Base-by-base conservation (phyloP, 2,888 invertebrate species). In the Gryllus longicercus region DNA sequence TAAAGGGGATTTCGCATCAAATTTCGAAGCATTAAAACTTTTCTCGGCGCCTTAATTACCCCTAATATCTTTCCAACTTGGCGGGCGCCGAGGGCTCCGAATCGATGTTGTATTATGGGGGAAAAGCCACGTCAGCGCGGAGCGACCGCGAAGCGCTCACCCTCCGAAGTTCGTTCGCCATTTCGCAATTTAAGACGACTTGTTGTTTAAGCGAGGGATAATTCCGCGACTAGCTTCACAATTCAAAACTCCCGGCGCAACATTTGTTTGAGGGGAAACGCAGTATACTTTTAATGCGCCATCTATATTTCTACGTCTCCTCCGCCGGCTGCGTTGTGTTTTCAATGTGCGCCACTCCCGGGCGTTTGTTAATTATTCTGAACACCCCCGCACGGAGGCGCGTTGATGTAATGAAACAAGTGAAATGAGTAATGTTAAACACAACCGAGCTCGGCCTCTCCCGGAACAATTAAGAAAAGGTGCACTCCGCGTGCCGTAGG, bases 1-100 rank as follows among this genome's bases (percentile, higher is more conserved):
- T 63, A 63, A 63, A 63, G 63, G n/a, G 63, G 63, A 63, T 63
- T n/a, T 63, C 63, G 63, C 63, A 63, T 63, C 63, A 63, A 63
- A 63, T 63, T 63, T 63, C n/a, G 63, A 63, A 63, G 63, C 63
- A 63, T 63, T n/a, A 63, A 63, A 63, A 63, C 63, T 63, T 63
- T 63, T n/a, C 63, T 63, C 63, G 14, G n/a, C 63, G 63, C 63
- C 63, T 63, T 63, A 63, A 63, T 63, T 63, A 63, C 63, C 63
- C 63, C n/a, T 63, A 63, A 63, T 63, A 63, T 63, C 63, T 63
- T 63, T 16, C 63, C 14, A 63, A 63, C 63, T 63, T 63, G 14
- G n/a, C 63, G 63, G 16, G 63, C 63, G 63, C 63, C n/a, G 63
- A 16, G 16, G n/a, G 63, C 16, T 5, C 16, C 16, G 63, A 63